Percentiles rank a stretch among this genome's conserved stretches.
These are phyloP conservation scores for Pristionchus entomophagus DNA, from an alignment of 2,888 invertebrate genomes.

Conservation along the genomic window DNA sequence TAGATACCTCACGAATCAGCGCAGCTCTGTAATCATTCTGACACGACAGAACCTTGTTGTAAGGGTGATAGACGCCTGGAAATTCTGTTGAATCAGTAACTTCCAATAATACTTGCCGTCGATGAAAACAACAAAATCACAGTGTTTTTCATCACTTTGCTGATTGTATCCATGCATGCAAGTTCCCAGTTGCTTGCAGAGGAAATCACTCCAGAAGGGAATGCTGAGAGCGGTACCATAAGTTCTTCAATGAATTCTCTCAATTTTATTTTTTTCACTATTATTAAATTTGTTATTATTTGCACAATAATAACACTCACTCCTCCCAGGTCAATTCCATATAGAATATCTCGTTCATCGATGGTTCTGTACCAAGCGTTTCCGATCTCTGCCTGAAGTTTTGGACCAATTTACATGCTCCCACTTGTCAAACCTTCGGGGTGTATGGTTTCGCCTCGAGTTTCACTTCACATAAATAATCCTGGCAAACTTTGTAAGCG, in stretches of 20 bases:
- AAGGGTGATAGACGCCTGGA: neutral
- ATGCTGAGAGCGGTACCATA: neutral
- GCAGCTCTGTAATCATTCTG: neutral
- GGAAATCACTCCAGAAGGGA: neutral
- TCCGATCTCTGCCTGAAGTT: neutral
- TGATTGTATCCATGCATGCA: conserved; percentile 17
- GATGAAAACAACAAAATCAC: neutral
- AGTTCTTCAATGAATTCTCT: neutral
- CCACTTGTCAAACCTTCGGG: neutral
- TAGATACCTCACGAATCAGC: neutral
- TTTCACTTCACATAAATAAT: neutral
- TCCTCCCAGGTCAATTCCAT: neutral
- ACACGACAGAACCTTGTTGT: neutral
- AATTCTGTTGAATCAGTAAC: neutral
- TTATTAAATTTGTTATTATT: neutral
- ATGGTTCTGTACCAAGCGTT: neutral
- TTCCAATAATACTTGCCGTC: neutral
- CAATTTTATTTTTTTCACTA: neutral
- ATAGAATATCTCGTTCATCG: neutral
- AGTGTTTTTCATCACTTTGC: conserved; percentile 12
- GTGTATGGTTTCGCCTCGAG: neutral
- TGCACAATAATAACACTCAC: neutral
- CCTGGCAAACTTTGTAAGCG: neutral
- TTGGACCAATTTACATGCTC: neutral
- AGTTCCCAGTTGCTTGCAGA: neutral